phyloP scores from a whole-genome alignment of 2,888 invertebrate genomes.

The Cheilosia variabilis region DNA sequence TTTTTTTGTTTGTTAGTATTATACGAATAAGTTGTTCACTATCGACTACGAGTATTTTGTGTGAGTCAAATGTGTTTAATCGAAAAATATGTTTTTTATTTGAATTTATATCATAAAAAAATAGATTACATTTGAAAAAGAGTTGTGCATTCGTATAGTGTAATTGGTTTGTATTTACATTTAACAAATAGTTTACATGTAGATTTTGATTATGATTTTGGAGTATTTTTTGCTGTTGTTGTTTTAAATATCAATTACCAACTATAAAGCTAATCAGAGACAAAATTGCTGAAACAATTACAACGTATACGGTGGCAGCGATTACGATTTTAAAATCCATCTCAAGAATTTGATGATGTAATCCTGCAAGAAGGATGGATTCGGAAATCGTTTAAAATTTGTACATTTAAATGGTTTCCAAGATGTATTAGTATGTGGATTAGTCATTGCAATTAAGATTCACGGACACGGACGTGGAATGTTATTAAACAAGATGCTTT shows the following conservation, averaged over 20 bases:
- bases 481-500: slow-evolving; percentile 18
- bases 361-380: slow-evolving; percentile 82
- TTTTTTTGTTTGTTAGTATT: slow-evolving; percentile 16
- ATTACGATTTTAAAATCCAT: slow-evolving; percentile 83
- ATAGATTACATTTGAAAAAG: slow-evolving; percentile 46
- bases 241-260: slow-evolving; percentile 74
- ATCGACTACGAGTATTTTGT: not conserved
- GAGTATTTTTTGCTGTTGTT: slow-evolving; percentile 29
- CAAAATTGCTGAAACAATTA: slow-evolving; percentile 79
- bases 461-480: slow-evolving; percentile 49
- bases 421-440: slow-evolving; percentile 58
- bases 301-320: slow-evolving; percentile 80
- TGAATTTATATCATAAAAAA: slow-evolving; percentile 53
- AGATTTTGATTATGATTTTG: slow-evolving; percentile 49
- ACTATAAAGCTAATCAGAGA: slow-evolving; percentile 79
- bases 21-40: slow-evolving; percentile 13
- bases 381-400: slow-evolving; percentile 74
- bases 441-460: slow-evolving; percentile 44
- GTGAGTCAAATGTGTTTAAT: slow-evolving; percentile 32
- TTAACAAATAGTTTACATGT: slow-evolving; percentile 53
- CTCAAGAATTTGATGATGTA: slow-evolving; percentile 83
- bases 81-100: slow-evolving; percentile 36
- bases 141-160: slow-evolving; percentile 58
- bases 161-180: slow-evolving; percentile 62
- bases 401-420: slow-evolving; percentile 74